A percentile compares a stretch with the other conserved stretches of the same genome.
phyloP scores from a whole-genome alignment of 2,113 vertebrate genomes.

The Ceratotherium simum region DNA sequence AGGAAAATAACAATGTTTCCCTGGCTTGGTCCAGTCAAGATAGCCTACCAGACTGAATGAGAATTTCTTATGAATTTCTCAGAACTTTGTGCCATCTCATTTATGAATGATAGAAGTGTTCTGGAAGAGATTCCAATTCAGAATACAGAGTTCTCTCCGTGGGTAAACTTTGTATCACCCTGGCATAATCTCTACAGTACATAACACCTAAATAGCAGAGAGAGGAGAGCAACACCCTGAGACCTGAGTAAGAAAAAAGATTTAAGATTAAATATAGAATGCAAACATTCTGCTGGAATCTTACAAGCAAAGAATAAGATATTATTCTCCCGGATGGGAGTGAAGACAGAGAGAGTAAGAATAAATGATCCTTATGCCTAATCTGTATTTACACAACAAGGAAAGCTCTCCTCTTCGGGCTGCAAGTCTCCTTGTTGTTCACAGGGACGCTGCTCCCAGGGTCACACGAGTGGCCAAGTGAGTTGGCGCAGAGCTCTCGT shows the following conservation, averaged over 20 bases:
- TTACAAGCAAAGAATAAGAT: constrained; percentile 10
- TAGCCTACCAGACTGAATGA: background rate
- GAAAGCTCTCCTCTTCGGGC: background rate
- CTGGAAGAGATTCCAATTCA: background rate
- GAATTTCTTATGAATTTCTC: background rate
- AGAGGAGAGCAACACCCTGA: background rate
- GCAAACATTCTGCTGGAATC: background rate
- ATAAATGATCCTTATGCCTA: background rate
- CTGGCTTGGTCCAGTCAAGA: background rate
- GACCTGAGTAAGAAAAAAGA: background rate
- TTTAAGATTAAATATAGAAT: background rate
- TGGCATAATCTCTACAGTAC: background rate
- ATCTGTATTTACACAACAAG: background rate
- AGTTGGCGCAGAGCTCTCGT: background rate
- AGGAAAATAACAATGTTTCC: constrained; percentile 33
- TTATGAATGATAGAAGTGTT: background rate
- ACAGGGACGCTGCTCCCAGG: background rate
- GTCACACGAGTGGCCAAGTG: background rate
- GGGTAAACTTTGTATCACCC: background rate
- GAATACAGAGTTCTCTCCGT: background rate
- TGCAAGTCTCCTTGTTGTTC: background rate
- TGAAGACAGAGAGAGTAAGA: background rate
- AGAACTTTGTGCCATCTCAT: background rate
- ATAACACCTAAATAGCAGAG: background rate
- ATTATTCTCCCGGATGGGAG: background rate